Evolutionary conservation across 2,113 vertebrate species (phyloP).

Genomic region (Craseonycteris thonglongyai): DNA sequence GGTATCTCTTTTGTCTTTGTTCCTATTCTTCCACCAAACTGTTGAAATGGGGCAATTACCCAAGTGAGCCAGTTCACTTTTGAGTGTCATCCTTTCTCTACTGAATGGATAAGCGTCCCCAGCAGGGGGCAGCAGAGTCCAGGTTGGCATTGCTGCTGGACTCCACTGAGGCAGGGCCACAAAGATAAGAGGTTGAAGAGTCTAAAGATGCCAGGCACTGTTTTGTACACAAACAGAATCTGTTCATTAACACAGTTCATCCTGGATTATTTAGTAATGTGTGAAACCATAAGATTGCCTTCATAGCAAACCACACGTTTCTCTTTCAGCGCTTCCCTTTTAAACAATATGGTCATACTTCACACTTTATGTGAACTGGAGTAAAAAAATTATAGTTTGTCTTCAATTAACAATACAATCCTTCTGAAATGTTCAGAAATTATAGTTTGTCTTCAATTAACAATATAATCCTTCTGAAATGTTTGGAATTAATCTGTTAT

Average conservation of each 20-base stretch:
- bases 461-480: not conserved
- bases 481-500: not conserved
- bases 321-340: not conserved
- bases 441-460: not conserved
- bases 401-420: not conserved
- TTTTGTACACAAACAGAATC: not conserved
- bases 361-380: not conserved
- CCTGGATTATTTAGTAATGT: not conserved
- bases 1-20: not conserved
- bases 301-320: not conserved
- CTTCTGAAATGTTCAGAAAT: not conserved
- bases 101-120: not conserved
- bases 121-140: conserved; percentile 32
- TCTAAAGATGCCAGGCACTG: not conserved
- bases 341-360: not conserved
- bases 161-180: not conserved
- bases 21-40: not conserved
- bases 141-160: not conserved
- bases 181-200: not conserved
- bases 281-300: not conserved
- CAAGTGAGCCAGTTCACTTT: not conserved
- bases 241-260: not conserved
- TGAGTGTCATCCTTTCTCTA: not conserved
- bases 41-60: not conserved
- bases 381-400: not conserved